phyloP scores from a whole-genome alignment of 2,888 invertebrate genomes.

The Therioaphis trifolii region DNA sequence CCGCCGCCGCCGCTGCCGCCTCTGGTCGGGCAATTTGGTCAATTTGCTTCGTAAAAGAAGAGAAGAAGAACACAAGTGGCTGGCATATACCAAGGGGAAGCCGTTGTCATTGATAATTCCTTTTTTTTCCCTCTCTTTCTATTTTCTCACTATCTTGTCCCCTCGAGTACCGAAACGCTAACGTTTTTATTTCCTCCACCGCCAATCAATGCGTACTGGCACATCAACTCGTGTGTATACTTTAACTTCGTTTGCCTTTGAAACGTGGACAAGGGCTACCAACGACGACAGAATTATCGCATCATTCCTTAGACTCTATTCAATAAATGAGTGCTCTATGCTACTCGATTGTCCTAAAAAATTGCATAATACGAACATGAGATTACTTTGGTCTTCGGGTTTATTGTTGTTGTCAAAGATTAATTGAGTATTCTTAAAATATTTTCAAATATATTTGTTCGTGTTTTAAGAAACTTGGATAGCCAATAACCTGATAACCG shows the following conservation, averaged over 20 bases:
- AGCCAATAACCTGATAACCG: too few relatives aligned
- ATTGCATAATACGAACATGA: too few relatives aligned
- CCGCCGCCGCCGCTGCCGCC: constrained; percentile 21
- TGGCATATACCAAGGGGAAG: constrained; percentile 58
- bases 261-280: constrained; percentile 47
- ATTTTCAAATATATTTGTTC: too few relatives aligned
- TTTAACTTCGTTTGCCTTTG: constrained; percentile 58
- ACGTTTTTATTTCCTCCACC: constrained; percentile 64
- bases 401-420: too few relatives aligned
- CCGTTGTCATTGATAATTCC: constrained; percentile 61
- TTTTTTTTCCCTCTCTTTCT: constrained; percentile 52
- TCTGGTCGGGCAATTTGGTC: constrained; percentile 62
- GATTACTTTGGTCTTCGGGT: too few relatives aligned
- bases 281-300: constrained; percentile 43
- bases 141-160: constrained; percentile 62
- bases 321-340: too few relatives aligned
- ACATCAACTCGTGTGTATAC: not conserved
- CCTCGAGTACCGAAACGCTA: constrained; percentile 49
- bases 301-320: constrained; percentile 13
- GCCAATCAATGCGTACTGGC: constrained; percentile 49
- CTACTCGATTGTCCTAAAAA: too few relatives aligned
- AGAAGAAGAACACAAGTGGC: constrained; percentile 62
- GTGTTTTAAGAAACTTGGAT: too few relatives aligned
- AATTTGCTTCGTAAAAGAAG: constrained; percentile 61
- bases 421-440: too few relatives aligned